phyloP scores from a whole-genome alignment of 2,888 invertebrate genomes.

The Drosophila subquinaria region DNA sequence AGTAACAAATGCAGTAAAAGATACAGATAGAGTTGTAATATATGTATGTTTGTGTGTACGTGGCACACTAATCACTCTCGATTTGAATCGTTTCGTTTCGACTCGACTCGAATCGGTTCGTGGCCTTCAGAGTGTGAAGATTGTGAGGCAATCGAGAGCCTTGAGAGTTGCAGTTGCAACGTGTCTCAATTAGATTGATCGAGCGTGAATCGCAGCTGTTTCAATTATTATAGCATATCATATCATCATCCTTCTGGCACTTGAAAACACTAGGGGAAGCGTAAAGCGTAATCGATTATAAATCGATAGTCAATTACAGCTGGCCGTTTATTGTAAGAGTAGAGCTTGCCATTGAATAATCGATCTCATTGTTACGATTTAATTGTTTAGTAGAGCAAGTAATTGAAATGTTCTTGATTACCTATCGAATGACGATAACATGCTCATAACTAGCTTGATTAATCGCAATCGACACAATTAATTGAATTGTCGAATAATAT shows the following conservation, averaged over 20 bases:
- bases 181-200: slow-evolving; percentile 53
- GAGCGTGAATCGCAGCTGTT: slow-evolving; percentile 31
- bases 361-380: background rate
- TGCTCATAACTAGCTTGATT: background rate
- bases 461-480: background rate
- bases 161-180: slow-evolving; percentile 40
- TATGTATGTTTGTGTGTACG: slow-evolving; percentile 27
- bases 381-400: background rate
- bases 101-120: slow-evolving; percentile 3
- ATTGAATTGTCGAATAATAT: too few species aligned
- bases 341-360: background rate
- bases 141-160: slow-evolving; percentile 68
- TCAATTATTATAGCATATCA: slow-evolving; percentile 11
- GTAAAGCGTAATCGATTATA: slow-evolving; percentile 6
- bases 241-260: slow-evolving; percentile 12
- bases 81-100: slow-evolving; percentile 1
- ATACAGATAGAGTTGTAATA: slow-evolving; percentile 6
- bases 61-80: slow-evolving; percentile 46
- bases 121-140: slow-evolving; percentile 78
- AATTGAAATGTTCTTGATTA: background rate
- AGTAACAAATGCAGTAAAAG: background rate
- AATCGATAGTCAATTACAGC: slow-evolving; percentile 3
- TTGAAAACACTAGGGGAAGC: background rate
- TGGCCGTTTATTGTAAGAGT: background rate
- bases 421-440: background rate